These are phyloP conservation scores for Thymelicus lineola DNA, from an alignment of 2,888 invertebrate species.

Conservation along the genomic window DNA sequence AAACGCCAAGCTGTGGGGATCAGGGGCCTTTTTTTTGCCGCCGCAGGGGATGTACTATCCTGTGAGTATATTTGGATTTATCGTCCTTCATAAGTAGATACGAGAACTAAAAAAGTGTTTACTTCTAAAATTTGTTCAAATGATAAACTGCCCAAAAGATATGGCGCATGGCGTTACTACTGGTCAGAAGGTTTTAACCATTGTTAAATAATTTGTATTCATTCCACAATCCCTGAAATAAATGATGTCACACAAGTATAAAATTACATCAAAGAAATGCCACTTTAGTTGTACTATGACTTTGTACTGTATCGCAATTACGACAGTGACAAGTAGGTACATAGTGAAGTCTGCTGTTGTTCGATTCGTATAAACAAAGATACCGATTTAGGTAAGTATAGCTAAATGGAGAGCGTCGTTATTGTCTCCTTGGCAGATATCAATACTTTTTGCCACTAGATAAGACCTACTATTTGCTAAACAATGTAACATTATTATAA, in stretches of 20 bases:
- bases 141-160: constrained; percentile 41
- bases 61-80: constrained; percentile 87
- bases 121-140: constrained; percentile 3
- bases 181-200: constrained; percentile 2
- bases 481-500: constrained; percentile 8
- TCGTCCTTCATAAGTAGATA: constrained; percentile 24
- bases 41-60: constrained; percentile 98
- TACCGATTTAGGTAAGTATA: constrained; percentile 15
- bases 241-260: not conserved
- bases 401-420: constrained; percentile 17
- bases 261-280: not conserved
- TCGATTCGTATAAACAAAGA: constrained; percentile 27
- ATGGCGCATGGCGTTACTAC: constrained; percentile 63
- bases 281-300: not conserved
- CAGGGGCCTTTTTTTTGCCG: constrained; percentile 98
- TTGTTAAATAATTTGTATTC: not conserved
- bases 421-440: constrained; percentile 24
- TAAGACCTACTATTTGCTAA: not conserved
- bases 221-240: not conserved
- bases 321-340: constrained; percentile 34
- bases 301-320: constrained; percentile 21
- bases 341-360: constrained; percentile 39
- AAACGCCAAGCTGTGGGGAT: constrained; percentile 98
- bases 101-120: constrained; percentile 15
- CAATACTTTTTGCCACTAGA: constrained; percentile 12